Evolutionary conservation across 2,888 invertebrate genomes (phyloP), one percentile per base, ranked within the genome.

Genomic region (Patella ulyssiponensis): DNA sequence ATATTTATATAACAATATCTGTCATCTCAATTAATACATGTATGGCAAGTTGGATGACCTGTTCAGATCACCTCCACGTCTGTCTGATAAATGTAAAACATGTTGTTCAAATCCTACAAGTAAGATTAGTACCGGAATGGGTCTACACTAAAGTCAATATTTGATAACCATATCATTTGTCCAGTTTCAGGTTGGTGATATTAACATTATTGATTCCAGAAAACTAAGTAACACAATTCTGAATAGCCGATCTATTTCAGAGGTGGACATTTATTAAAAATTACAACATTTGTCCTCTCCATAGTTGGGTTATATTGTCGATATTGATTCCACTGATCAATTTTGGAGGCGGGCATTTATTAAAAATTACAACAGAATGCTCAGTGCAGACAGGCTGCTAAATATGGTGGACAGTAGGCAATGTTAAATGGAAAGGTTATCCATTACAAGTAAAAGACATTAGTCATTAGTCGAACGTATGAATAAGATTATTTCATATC

Each of bases 91-190:
- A 64, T 64, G 11, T 14, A 23, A 64, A 64, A 64, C 64, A 23
- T 64, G 64, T 23, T 64, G 64, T 64, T 64, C 23, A 20, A 64
- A 23, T 64, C 64, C 20, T 64, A 14, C 64, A 64, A 64, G 64
- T 64, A 23, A 23, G 20, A 64, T 64, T 64, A 44, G 11, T 64
- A 64, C 64, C 20, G 23, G 64, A 64, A 64, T 3, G 20, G 2
- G 64, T 64, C 23, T 20, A 44, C 9, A 44, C 20, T 64, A 64
- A 64, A 64, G 64, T 23, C 20, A 64, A 64, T 64, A 64, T 64
- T 64, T 64, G 64, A 20, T 23, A 23, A 20, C 64, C 20, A 64
- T 64, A 64, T 64, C 20, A 64, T 64, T 64, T 64, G 20, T 20
- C 64, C 64, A 64, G n/a, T 23, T 64, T 5, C 33, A 23, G 64